Base-by-base conservation (phyloP, 2,113 vertebrate genomes). In the Phrynocephalus versicolor region DNA sequence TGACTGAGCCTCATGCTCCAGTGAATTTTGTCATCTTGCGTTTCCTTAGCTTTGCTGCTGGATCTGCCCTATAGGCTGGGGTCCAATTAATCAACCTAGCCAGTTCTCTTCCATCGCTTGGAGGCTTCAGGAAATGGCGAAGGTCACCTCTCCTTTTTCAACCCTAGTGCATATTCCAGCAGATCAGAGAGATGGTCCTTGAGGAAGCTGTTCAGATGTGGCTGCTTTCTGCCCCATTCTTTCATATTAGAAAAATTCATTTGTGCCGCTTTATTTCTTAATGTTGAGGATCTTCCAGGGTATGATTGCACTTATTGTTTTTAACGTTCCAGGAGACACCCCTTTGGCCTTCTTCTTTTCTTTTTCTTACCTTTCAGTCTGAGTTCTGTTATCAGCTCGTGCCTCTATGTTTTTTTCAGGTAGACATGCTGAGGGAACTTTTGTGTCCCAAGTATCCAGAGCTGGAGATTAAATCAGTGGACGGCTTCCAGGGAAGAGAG, bases 401-500 rank as follows among this genome's bases (percentile, higher is more conserved):
- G 62, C 27, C 76, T 60, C 23, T 92, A 30, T n/a, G n/a, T n/a
- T n/a, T 84, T 79, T 77, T 79, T 13, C 91, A 99, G 99, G 99
- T 99, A 79, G 97, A 99, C 89, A 97, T 99, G 91, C 96, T 99
- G 37, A 96, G 98, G 45, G 96, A 98, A 91, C 97, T 96, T 89
- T 97, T 99, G 0, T 96, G 94, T 7, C 92, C 86, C 18, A 95
- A 74, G 55, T 94, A 98, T 85, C 97, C 98, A 0, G 97, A 97
- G 74, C 96, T 99, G 0, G 98, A 99, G 89, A 96, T 99, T 1
- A 99, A 97, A 92, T 99, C 98, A 0, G 98, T 99, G 0, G 99
- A 99, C 74, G 98, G 98, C 67, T 99, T 99, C 94, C 99, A 99
- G 62, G 99, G 99, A 73, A 96, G 98, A 74, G 99, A 99, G 93